Evolutionary conservation across 2,888 invertebrate species (phyloP), one percentile per base, ranked within the genome.

Genomic region (Endotricha flammealis): DNA sequence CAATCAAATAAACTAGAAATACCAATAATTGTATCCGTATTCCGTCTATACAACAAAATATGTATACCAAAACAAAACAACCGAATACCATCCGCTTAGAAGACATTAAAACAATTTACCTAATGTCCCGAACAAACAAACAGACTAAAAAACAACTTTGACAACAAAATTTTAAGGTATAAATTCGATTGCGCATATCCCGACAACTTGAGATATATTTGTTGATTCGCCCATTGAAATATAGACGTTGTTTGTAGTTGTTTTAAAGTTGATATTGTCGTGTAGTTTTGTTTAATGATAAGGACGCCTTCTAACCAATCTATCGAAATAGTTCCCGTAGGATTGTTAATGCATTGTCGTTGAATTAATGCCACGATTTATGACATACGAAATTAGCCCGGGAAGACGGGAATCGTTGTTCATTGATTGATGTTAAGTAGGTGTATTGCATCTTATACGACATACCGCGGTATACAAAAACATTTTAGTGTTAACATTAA

Each of bases 321-420:
- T 85, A 88, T 88, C 73, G 86, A 79, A 81, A 88, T 88, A 89
- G 88, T 88, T 88, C 88, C 85, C 88, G 61, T 50, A 88, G 88
- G 88, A 88, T 69, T 64, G 62, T 69, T 82, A 82, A 86, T 82
- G 83, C 66, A 73, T 70, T 75, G 80, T 82, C 83, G 79, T 85
- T 85, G 83, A 81, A 79, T 83, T 85, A 85, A 86, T 86, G 76
- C 80, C 54, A 77, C 64, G 73, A 85, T 86, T 85, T 83, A 85
- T 85, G 82, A 76, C 75, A 72, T 59, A 59, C 64, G 74, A 78
- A 79, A 80, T 81, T 79, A 80, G 73, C 70, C 52, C 50, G 48
- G 20, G 20, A 20, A 51, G 59, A 60, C 58, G 55, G 41, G 48
- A 47, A 29, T 42, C 34, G 32, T 17, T 42, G 36, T 44, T 55